These are phyloP conservation scores for Anoplopoma fimbria DNA, from an alignment of 2,113 vertebrate species.

Conservation along the genomic window DNA sequence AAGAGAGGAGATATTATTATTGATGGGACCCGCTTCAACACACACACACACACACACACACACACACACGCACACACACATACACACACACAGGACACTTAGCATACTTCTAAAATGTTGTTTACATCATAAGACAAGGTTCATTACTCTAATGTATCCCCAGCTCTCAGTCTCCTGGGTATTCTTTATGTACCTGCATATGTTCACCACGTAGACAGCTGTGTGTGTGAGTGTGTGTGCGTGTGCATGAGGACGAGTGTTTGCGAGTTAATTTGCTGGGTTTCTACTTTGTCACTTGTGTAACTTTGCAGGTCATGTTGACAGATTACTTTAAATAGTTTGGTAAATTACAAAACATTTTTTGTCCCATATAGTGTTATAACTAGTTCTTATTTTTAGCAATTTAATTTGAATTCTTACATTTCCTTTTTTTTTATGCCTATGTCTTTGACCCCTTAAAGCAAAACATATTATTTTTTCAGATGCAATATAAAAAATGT, in stretches of 20 bases:
- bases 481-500: background rate
- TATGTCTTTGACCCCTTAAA: background rate
- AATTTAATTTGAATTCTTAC: background rate
- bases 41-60: constrained; percentile 3
- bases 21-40: constrained; percentile 17
- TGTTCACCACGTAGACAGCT: constrained; percentile 21
- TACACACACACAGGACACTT: background rate
- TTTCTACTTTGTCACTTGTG: background rate
- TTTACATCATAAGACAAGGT: constrained; percentile 68
- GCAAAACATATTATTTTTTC: background rate
- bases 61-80: background rate
- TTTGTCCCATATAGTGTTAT: no score
- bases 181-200: constrained; percentile 35
- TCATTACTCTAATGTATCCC: constrained; percentile 66
- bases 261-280: background rate
- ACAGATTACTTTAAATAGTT: background rate
- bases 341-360: background rate
- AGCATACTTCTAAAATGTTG: constrained; percentile 55
- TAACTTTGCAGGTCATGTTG: background rate
- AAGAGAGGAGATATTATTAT: constrained; percentile 46
- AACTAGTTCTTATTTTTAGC: background rate
- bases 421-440: background rate
- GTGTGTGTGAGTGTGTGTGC: constrained; percentile 19
- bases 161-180: constrained; percentile 56
- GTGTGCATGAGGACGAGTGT: background rate